Evolutionary conservation across 2,888 invertebrate genomes (phyloP).

Genomic region (Gerosis bhagava): DNA sequence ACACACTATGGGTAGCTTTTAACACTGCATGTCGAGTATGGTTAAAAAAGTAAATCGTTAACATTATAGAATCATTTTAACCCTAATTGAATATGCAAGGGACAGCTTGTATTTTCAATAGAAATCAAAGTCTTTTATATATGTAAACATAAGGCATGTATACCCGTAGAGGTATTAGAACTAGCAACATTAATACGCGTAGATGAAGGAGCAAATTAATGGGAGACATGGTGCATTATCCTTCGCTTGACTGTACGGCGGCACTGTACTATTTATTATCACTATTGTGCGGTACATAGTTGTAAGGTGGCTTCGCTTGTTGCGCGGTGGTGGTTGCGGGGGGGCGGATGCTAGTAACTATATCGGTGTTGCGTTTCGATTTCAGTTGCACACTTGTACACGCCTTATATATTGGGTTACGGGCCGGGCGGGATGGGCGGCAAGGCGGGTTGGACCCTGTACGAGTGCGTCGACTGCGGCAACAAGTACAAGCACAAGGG

Average conservation of each 20-base stretch:
- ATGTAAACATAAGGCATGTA: slow-evolving; percentile 35
- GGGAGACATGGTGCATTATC: slow-evolving; percentile 82
- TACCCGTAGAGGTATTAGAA: slow-evolving; percentile 32
- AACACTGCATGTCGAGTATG: slow-evolving; percentile 24
- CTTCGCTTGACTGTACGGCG: slow-evolving; percentile 65
- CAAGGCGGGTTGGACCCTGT: slow-evolving; percentile 74
- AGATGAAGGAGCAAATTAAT: slow-evolving; percentile 61
- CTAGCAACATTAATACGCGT: slow-evolving; percentile 48
- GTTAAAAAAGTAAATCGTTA: too few relatives aligned
- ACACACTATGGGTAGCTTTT: slow-evolving; percentile 18
- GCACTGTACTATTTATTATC: slow-evolving; percentile 43
- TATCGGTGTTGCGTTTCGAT: slow-evolving; percentile 77
- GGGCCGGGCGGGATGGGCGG: slow-evolving; percentile 69
- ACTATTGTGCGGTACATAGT: too few relatives aligned
- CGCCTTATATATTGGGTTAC: slow-evolving; percentile 80
- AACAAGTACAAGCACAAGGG: slow-evolving; percentile 92
- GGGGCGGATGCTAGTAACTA: slow-evolving; percentile 72
- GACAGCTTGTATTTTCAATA: slow-evolving; percentile 14
- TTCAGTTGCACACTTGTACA: slow-evolving; percentile 82
- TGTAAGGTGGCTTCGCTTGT: slow-evolving; percentile 71
- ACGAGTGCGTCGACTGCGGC: slow-evolving; percentile 88
- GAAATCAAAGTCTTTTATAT: too few relatives aligned
- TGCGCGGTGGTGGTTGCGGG: slow-evolving; percentile 64
- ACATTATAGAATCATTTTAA: too few relatives aligned
- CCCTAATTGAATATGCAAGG: slow-evolving; percentile 11